Evolutionary conservation across 2,888 invertebrate genomes (phyloP).

Genomic region (Agrochola macilenta): DNA sequence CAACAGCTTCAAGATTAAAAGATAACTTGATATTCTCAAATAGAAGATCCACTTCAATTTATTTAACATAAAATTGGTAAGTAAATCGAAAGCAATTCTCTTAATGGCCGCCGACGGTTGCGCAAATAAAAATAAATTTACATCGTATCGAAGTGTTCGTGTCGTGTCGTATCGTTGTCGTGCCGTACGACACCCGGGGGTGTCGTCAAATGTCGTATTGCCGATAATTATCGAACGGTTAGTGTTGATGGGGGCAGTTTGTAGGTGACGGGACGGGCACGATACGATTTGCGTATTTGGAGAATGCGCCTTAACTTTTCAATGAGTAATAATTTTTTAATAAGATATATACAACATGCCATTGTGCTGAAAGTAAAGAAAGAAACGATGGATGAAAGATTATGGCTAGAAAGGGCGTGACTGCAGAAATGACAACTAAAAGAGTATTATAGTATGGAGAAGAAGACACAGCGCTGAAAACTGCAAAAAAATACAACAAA

Average conservation of each 20-base stretch:
- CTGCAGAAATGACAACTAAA: no score
- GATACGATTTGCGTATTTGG: conserved; percentile 50
- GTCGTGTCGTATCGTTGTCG: conserved; percentile 68
- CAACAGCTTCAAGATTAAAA: conserved; percentile 43
- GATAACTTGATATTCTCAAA: conserved; percentile 44
- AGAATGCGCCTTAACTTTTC: neutral
- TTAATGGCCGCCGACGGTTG: conserved; percentile 76
- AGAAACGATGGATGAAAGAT: no score
- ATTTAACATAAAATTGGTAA: conserved; percentile 64
- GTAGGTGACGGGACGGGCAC: conserved; percentile 50
- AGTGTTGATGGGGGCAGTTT: conserved; percentile 55
- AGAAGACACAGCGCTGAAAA: no score
- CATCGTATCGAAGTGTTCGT: conserved; percentile 64
- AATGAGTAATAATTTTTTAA: neutral
- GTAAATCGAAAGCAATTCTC: conserved; percentile 81
- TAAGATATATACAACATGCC: no score
- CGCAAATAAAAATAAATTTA: conserved; percentile 84
- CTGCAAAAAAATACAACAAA: no score
- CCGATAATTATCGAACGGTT: conserved; percentile 73
- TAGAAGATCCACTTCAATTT: conserved; percentile 60
- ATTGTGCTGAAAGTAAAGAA: neutral
- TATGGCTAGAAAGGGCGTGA: no score
- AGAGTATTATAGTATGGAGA: no score
- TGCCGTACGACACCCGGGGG: conserved; percentile 80
- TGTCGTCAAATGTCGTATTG: conserved; percentile 73